Conservation (phyloP, 2,888 invertebrate genomes). For the Anagyrus pseudococci region DNA sequence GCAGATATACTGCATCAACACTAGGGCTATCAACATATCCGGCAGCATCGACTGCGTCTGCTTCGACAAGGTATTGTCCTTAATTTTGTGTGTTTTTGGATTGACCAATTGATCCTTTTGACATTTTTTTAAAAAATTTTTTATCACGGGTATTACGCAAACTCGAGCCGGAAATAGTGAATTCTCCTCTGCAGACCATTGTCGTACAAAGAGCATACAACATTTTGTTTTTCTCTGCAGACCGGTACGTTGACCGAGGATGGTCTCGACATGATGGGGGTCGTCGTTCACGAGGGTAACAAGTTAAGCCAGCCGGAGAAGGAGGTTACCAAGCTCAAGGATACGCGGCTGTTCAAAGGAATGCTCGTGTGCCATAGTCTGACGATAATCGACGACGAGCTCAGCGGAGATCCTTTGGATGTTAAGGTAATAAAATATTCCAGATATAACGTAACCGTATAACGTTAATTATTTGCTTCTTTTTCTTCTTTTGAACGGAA, state of each 20-base stretch:
- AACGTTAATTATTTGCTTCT: too few species aligned
- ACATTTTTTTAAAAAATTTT: neutral
- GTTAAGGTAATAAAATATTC: constrained; percentile 72
- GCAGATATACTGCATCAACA: constrained; percentile 81
- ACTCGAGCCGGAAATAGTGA: too few species aligned
- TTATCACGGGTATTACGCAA: neutral
- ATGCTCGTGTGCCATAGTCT: constrained; percentile 86
- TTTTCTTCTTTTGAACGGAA: too few species aligned
- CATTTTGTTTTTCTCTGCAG: constrained; percentile 61
- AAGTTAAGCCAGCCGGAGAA: constrained; percentile 66
- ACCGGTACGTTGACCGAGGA: constrained; percentile 92
- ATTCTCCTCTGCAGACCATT: too few species aligned
- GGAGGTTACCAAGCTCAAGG: constrained; percentile 62
- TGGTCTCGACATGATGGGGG: constrained; percentile 83
- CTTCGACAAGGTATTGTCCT: constrained; percentile 79
- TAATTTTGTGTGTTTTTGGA: too few species aligned
- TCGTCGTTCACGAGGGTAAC: constrained; percentile 69
- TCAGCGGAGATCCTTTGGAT: constrained; percentile 88
- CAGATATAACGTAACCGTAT: too few species aligned
- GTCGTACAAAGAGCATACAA: too few species aligned
- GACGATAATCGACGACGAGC: constrained; percentile 78
- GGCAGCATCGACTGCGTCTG: constrained; percentile 84
- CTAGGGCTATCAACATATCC: constrained; percentile 78
- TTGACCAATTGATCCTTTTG: too few species aligned
- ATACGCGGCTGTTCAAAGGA: constrained; percentile 70